Conservation (phyloP, 2,113 vertebrate species). For the Ciconia boyciana region DNA sequence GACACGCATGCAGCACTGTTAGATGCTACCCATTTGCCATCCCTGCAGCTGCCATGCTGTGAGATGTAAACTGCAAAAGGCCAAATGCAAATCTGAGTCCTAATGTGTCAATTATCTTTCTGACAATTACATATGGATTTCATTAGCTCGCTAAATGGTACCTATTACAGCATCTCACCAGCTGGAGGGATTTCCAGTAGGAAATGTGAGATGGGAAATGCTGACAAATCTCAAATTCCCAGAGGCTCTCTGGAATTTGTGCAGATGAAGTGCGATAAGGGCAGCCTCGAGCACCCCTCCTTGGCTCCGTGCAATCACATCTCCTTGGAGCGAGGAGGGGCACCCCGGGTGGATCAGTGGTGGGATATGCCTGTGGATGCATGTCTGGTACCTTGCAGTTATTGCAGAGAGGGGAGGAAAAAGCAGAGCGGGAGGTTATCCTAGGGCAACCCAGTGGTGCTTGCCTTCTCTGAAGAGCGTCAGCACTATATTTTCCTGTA, state of each 20-base stretch:
- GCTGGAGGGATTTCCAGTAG: slow-evolving; percentile 75
- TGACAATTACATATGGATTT: slow-evolving; percentile 70
- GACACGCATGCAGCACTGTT: fast-evolving
- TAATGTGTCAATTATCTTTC: slow-evolving; percentile 61
- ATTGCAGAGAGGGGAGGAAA: neutral
- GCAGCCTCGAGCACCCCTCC: neutral
- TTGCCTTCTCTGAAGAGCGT: neutral
- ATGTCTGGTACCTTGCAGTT: neutral
- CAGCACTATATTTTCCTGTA: neutral
- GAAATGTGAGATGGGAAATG: slow-evolving; percentile 73
- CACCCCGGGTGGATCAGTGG: neutral
- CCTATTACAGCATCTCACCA: slow-evolving; percentile 66
- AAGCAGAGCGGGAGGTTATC: neutral
- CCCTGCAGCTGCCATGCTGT: neutral
- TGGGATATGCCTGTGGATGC: neutral
- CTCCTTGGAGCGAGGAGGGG: neutral
- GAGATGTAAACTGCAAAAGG: neutral
- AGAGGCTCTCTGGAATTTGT: slow-evolving; percentile 45
- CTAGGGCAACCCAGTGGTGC: neutral
- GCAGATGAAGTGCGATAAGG: slow-evolving; percentile 55
- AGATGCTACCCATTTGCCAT: neutral
- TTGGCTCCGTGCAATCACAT: neutral
- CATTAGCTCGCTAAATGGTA: slow-evolving; percentile 63
- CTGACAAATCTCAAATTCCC: slow-evolving; percentile 62
- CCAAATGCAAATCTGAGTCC: neutral